Base-by-base conservation (phyloP, 2,113 vertebrate genomes). In the Chionis minor region DNA sequence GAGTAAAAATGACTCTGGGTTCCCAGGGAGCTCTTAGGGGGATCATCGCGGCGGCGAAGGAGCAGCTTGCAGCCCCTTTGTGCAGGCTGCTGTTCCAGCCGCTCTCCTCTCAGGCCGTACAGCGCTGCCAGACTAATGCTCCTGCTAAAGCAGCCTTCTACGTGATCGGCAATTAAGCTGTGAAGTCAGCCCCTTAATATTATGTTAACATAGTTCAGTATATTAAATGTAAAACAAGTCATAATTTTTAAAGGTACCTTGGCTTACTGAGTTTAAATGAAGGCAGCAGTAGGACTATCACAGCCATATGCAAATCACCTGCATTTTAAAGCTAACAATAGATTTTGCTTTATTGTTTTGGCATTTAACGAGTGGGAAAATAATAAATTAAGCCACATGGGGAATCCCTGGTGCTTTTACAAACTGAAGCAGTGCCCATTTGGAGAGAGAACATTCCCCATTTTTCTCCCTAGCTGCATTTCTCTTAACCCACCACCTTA, bases 341-440 rank as follows among this genome's bases (percentile, higher is more conserved):
- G 97, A 96, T 93, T 96, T 96, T 96, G 94, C 95, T 97, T 98
- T 95, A 95, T 96, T 86, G 96, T 96, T 72, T 83, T 96, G 97
- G 95, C 96, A 97, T 98, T 97, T 97, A 96, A 97, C 90, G 88
- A 97, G 97, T 96, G 90, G 91, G 96, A 96, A 97, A 95, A 90
- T 82, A 93, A 95, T 92, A 96, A 97, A 97, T 97, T 81, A 97
- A 97, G 92, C 95, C 96, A 94, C 84, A 45, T 86, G 92, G 91
- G 92, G 93, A 96, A 96, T 88, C 91, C 81, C 90, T 97, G 45
- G 93, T 82, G 75, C n/a, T 62, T 83, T 94, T 96, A 93, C 87
- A 77, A 82, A 86, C 95, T 80, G 91, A 88, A 86, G 95, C 73
- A 69, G 40, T 67, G 95, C 54, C 67, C 94, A 94, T 78, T 81